These are phyloP conservation scores for Oscheius sp. DNA, from an alignment of 1,140 invertebrate genomes.

Conservation along the genomic window DNA sequence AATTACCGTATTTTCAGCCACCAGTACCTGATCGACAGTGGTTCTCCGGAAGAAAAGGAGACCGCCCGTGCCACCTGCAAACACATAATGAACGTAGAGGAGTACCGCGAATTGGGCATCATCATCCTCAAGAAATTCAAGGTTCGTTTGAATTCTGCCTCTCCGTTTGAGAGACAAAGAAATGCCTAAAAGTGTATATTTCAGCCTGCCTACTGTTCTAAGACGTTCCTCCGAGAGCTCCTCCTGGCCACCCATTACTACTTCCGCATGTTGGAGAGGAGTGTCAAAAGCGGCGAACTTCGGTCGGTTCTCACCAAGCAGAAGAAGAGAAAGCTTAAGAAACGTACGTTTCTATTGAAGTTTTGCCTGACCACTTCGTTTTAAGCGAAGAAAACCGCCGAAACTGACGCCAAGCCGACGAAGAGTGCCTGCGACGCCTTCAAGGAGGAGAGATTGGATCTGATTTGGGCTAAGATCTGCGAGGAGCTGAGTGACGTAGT, in stretches of 20 bases:
- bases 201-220: slow-evolving; percentile 81
- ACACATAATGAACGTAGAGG: slow-evolving; percentile 31
- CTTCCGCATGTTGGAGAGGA: slow-evolving; percentile 83
- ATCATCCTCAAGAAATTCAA: slow-evolving; percentile 33
- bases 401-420: background rate
- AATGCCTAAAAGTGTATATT: slow-evolving; percentile 49
- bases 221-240: slow-evolving; percentile 80
- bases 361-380: slow-evolving; percentile 6
- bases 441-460: background rate
- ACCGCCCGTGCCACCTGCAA: background rate
- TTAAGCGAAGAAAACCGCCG: background rate
- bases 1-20: slow-evolving; percentile 18
- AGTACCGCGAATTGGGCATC: slow-evolving; percentile 34
- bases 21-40: slow-evolving; percentile 16
- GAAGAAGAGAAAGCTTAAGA: slow-evolving; percentile 61
- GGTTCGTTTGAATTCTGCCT: slow-evolving; percentile 11
- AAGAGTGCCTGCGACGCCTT: background rate
- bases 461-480: slow-evolving; percentile 1
- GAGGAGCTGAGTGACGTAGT: slow-evolving; percentile 3
- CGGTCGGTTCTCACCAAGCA: slow-evolving; percentile 74
- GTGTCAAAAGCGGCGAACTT: slow-evolving; percentile 70
- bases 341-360: background rate
- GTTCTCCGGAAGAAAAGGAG: slow-evolving; percentile 4
- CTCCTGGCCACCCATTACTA: slow-evolving; percentile 85
- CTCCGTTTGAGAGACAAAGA: background rate